Evolutionary conservation across 2,888 invertebrate species (phyloP).

Genomic region (Synergus umbraculus): DNA sequence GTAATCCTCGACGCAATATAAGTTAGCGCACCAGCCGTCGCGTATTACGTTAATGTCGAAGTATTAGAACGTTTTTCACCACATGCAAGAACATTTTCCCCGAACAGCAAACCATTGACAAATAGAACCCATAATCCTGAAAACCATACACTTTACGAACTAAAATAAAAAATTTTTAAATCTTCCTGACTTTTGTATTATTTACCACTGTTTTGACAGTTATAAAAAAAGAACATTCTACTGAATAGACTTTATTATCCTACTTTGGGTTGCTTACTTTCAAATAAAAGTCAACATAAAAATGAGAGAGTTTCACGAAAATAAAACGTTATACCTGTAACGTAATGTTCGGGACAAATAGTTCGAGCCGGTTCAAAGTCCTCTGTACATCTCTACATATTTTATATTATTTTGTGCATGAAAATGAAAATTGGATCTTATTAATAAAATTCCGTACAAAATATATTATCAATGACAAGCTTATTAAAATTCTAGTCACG

Average conservation of each 20-base stretch:
- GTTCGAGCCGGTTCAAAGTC: too few relatives aligned
- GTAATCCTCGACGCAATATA: conserved; percentile 74
- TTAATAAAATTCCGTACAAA: too few relatives aligned
- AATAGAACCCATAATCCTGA: not conserved
- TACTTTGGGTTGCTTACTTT: not conserved
- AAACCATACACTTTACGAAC: not conserved
- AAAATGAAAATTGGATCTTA: too few relatives aligned
- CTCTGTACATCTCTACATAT: not conserved
- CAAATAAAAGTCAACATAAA: not conserved
- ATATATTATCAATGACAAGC: too few relatives aligned
- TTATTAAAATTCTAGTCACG: not conserved
- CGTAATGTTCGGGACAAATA: too few relatives aligned
- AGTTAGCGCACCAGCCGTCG: conserved; percentile 72
- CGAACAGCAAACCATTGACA: not conserved
- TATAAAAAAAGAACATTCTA: not conserved
- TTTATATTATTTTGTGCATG: not conserved
- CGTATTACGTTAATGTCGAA: conserved; percentile 67
- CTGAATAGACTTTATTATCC: not conserved
- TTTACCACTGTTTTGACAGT: not conserved
- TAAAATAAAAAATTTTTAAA: not conserved
- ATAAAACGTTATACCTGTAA: not conserved
- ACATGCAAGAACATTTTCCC: conserved; percentile 32
- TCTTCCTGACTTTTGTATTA: not conserved
- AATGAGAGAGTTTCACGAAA: not conserved
- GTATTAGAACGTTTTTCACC: conserved; percentile 34